Conservation (phyloP, 2,113 vertebrate species). For the Mus musculus region DNA sequence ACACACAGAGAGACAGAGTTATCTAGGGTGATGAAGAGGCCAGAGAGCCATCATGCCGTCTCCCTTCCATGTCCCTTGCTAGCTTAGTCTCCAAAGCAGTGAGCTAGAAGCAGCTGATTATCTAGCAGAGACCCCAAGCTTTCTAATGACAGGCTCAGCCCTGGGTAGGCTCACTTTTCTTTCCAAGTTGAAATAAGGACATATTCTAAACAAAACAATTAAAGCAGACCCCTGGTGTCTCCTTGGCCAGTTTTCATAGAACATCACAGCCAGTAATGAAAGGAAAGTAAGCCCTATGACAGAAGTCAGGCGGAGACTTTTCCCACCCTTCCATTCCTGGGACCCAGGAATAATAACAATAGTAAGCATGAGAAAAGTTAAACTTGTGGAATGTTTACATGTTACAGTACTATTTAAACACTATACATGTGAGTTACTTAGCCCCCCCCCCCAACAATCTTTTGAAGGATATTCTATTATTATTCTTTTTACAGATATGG, state of each 20-base stretch:
- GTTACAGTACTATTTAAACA: background rate
- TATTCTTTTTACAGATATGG: slow-evolving; percentile 51
- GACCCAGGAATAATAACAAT: background rate
- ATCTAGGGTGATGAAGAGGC: background rate
- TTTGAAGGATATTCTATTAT: background rate
- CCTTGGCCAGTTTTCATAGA: slow-evolving; percentile 43
- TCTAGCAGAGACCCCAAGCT: slow-evolving; percentile 62
- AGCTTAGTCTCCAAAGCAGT: slow-evolving; percentile 64
- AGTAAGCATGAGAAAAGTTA: background rate
- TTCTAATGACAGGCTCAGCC: slow-evolving; percentile 65
- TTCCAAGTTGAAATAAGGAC: slow-evolving; percentile 62
- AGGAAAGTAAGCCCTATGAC: background rate
- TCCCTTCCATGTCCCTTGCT: background rate
- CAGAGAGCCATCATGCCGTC: slow-evolving; percentile 27
- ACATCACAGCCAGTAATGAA: background rate
- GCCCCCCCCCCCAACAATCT: background rate
- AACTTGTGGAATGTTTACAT: background rate
- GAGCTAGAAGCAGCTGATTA: slow-evolving; percentile 4
- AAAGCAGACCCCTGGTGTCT: slow-evolving; percentile 15
- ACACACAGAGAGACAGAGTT: accelerated
- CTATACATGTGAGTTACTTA: background rate
- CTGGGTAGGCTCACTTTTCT: slow-evolving; percentile 67
- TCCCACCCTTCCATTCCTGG: background rate
- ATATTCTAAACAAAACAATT: slow-evolving; percentile 79
- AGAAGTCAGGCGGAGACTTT: slow-evolving; percentile 30